Percentiles rank a stretch among this genome's conserved stretches.
Conservation (phyloP, 1,140 invertebrate genomes). For the Cydia splendana region DNA sequence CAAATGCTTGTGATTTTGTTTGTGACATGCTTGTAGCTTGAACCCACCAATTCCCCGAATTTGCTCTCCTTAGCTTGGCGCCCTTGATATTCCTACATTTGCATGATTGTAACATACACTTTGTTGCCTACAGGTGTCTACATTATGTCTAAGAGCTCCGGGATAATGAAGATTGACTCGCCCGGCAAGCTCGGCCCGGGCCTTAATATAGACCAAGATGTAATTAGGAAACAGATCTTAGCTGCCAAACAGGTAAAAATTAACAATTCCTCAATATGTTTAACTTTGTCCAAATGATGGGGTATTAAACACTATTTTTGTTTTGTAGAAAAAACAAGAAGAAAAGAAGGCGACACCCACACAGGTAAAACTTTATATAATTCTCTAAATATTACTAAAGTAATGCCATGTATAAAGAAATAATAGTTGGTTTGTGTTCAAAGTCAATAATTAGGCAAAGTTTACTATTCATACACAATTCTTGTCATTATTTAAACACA, state of each 20-base stretch:
- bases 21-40: constrained; percentile 6
- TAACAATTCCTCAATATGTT: neutral
- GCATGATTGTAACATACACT: neutral
- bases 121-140: constrained; percentile 81
- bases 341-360: constrained; percentile 57
- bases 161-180: constrained; percentile 84
- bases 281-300: neutral
- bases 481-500: too few relatives aligned
- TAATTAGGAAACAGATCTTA: constrained; percentile 76
- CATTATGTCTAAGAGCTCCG: constrained; percentile 87
- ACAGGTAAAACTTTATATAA: constrained; percentile 44
- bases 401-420: too few relatives aligned
- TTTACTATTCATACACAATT: too few relatives aligned
- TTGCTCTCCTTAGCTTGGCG: neutral
- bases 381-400: constrained; percentile 12
- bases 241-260: constrained; percentile 72
- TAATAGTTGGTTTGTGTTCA: too few relatives aligned
- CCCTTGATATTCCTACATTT: neutral
- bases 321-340: constrained; percentile 68
- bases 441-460: too few relatives aligned
- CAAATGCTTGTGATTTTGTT: neutral
- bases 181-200: constrained; percentile 81
- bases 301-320: constrained; percentile 10
- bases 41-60: neutral
- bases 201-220: constrained; percentile 76